Evolutionary conservation across 2,888 invertebrate genomes (phyloP).

Genomic region (Macrosoma leucophasiata): DNA sequence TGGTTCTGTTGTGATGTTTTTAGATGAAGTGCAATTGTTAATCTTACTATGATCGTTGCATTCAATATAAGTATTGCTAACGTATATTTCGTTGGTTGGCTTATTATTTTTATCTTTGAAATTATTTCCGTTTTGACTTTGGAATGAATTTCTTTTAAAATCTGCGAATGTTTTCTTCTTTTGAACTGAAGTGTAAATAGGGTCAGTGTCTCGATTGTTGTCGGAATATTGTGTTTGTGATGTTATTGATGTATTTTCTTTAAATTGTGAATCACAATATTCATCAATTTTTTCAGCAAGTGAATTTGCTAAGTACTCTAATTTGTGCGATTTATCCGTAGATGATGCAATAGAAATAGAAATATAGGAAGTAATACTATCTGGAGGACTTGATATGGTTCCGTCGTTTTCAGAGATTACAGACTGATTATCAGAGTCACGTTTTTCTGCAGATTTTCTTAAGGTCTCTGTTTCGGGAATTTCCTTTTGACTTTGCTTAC

Average conservation of each 20-base stretch:
- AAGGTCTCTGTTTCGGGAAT: constrained; percentile 23
- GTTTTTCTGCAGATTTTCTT: constrained; percentile 28
- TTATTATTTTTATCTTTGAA: constrained; percentile 50
- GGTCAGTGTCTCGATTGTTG: constrained; percentile 47
- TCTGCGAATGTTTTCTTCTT: constrained; percentile 76
- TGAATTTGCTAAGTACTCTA: constrained; percentile 69
- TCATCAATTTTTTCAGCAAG: constrained; percentile 72
- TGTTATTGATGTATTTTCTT: constrained; percentile 47
- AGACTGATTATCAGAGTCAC: constrained; percentile 49
- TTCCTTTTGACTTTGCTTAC: constrained; percentile 33
- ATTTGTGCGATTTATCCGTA: constrained; percentile 62
- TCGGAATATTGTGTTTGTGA: constrained; percentile 43
- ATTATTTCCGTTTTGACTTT: constrained; percentile 51
- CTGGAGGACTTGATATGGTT: constrained; percentile 63
- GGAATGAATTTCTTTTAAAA: constrained; percentile 53
- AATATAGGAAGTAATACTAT: constrained; percentile 71
- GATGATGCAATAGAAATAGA: constrained; percentile 71
- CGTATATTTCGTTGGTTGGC: constrained; percentile 53
- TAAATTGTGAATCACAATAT: constrained; percentile 67
- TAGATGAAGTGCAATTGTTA: constrained; percentile 56
- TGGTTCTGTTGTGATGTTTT: constrained; percentile 68
- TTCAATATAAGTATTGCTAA: constrained; percentile 59
- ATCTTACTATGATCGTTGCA: constrained; percentile 55
- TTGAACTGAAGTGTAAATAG: constrained; percentile 61
- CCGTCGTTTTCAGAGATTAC: constrained; percentile 67